Base-by-base conservation (phyloP, 1,140 invertebrate species). In the Cydia amplana region DNA sequence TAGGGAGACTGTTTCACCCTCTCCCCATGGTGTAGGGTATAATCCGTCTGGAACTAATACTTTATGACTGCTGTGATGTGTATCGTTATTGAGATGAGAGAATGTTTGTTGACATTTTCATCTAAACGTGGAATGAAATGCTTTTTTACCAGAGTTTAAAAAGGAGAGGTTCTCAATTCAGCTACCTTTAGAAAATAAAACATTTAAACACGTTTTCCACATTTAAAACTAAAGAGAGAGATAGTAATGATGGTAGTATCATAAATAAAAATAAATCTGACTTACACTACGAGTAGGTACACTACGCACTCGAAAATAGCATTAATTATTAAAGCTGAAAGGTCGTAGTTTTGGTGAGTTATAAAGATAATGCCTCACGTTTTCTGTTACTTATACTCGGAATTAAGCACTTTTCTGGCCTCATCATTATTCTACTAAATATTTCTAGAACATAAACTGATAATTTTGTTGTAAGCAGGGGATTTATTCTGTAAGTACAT, bases 1-100 rank as follows among this genome's bases (percentile, higher is more conserved):
- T 64, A 25, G 25, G 20, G 18, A 18, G 20, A 10, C 80, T 84
- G 83, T 64, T 80, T 79, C 70, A 79, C 85, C 83, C 85, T 85
- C 86, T 75, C 83, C 84, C 83, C 81, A 77, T 77, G 36, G 74
- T 75, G 76, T 77, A 76, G 77, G 78, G 78, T 84, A 63, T 82
- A 86, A 88, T 86, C 87, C 83, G 87, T 86, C 87, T 91, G 87
- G 85, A 87, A 84, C 83, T 89, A 89, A 91, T 91, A 84, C 80
- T 77, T 81, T 81, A 83, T 85, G 83, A 87, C 85, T 83, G 83
- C 84, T 86, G 81, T 77, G 83, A 84, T 85, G 81, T 60, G 55
- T 60, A 60, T 60, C 55, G 55, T 60, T 18, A 51, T 51, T 60
- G 18, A 60, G 55, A 60, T 60, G 55, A 23, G 16, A 60, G 16